Conservation (phyloP, 2,888 invertebrate genomes). For the Ramazzottius varieornatus region DNA sequence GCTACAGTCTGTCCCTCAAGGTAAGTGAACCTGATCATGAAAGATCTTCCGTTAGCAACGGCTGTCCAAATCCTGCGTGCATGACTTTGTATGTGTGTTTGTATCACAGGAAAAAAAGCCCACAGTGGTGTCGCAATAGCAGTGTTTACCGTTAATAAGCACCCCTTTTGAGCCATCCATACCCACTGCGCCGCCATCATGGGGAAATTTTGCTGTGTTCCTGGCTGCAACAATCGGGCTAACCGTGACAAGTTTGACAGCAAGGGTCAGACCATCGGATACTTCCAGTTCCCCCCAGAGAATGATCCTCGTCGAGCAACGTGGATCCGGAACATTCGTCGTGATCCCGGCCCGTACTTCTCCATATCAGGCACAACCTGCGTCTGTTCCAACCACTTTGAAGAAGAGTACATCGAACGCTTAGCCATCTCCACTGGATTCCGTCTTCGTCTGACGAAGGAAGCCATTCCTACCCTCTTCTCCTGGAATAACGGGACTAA, state of each 20-base stretch:
- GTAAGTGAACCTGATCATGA: too few species aligned
- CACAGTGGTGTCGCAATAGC: too few species aligned
- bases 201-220: constrained; percentile 3
- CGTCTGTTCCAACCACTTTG: constrained; percentile 1
- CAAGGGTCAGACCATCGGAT: constrained; percentile 1
- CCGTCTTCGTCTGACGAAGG: constrained; percentile 1
- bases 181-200: too few species aligned
- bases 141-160: too few species aligned
- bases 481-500: background rate
- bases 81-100: too few species aligned
- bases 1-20: too few species aligned
- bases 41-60: too few species aligned
- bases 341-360: constrained; percentile 1
- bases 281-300: background rate
- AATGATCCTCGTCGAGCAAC: background rate
- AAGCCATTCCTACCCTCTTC: background rate
- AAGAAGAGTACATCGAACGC: constrained; percentile 1
- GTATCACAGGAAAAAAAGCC: too few species aligned
- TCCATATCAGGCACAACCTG: constrained; percentile 1
- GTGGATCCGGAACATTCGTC: background rate
- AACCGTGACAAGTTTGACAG: background rate
- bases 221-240: background rate
- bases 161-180: too few species aligned
- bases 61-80: too few species aligned
- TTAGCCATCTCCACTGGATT: constrained; percentile 1